Evolutionary conservation across 2,113 vertebrate genomes (phyloP), one percentile per base, ranked within the genome.

Genomic region (Ammodytes marinus): DNA sequence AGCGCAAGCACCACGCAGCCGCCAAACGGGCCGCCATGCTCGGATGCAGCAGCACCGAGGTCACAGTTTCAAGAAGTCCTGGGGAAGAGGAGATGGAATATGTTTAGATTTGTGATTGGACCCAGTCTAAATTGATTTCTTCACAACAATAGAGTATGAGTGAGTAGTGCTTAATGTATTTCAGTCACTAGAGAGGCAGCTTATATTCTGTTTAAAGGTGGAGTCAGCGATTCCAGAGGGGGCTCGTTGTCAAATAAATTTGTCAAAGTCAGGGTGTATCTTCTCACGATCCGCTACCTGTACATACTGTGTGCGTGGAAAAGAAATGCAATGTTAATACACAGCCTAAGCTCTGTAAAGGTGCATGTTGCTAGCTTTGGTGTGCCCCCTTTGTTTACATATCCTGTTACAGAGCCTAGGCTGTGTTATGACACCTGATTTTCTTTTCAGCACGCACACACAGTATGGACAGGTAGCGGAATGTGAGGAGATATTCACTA

Each of bases 1-100:
- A 99, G 5, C 99, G 98, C 91, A 99, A 91, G 67, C 98, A 99
- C 99, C 99, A 99, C 0, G 99, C 98, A 0, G 99, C 98, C 0
- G 98, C 97, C 70, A 99, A 95, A 5, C 98, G 97, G 17, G 99
- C 99, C 0, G 99, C 98, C 97, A 99, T 99, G 92, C 98, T 99
- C 5, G 99, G 98, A 89, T 99, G 99, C 49, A 99, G 96, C 45
- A 99, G 95, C 80, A 99, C 98, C 0, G 98, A 99, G 2, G 97
- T 97, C 61, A 99, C 98, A 0, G 97, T 99, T 89, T 99, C 98
- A 91, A 99, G 84, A 2, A 99, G 95, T 60, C 97, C 98, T 99
- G 78, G 55, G 80, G 47, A 19, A 73, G 71, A 77, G 2, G 10
- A 85, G 0, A 37, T 8, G 6, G 43, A 54, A 37, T 60, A 14